phyloP scores from a whole-genome alignment of 2,113 vertebrate species.

The Paratilapia polleni region DNA sequence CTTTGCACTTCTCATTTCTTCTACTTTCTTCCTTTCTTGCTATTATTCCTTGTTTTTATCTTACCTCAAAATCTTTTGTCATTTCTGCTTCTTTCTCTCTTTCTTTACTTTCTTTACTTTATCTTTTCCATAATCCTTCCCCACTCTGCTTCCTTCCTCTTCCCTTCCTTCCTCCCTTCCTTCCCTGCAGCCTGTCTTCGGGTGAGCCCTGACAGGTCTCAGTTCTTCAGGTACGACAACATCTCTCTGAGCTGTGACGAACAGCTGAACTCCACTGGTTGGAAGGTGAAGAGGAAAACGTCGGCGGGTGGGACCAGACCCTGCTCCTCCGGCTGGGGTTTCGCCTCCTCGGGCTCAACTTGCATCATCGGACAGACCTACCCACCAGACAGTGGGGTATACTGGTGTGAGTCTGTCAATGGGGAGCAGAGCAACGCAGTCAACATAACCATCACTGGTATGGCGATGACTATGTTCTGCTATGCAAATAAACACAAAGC shows the following conservation, averaged over 20 bases:
- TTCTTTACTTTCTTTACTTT: background rate
- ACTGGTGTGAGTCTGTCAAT: constrained; percentile 55
- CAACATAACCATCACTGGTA: constrained; percentile 63
- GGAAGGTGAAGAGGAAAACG: constrained; percentile 56
- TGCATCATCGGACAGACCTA: constrained; percentile 47
- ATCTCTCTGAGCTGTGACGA: constrained; percentile 42
- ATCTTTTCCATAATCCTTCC: accelerated
- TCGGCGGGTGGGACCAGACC: background rate
- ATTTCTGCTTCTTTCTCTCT: background rate
- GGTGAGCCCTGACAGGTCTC: constrained; percentile 41
- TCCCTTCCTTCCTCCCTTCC: background rate
- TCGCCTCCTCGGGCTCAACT: background rate
- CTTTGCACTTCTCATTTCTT: background rate
- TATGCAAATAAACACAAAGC: background rate
- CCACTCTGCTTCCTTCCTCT: no score
- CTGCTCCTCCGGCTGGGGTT: constrained; percentile 55
- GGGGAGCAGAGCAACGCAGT: background rate
- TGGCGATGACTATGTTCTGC: background rate
- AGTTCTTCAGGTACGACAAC: constrained; percentile 45
- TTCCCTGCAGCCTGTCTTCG: constrained; percentile 36
- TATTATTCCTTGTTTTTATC: background rate
- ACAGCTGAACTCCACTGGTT: constrained; percentile 20
- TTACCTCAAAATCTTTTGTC: background rate
- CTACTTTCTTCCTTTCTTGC: background rate
- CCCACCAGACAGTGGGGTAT: constrained; percentile 50